phyloP scores from a whole-genome alignment of 2,797 vertebrate genomes.

The Myotis vivesi region DNA sequence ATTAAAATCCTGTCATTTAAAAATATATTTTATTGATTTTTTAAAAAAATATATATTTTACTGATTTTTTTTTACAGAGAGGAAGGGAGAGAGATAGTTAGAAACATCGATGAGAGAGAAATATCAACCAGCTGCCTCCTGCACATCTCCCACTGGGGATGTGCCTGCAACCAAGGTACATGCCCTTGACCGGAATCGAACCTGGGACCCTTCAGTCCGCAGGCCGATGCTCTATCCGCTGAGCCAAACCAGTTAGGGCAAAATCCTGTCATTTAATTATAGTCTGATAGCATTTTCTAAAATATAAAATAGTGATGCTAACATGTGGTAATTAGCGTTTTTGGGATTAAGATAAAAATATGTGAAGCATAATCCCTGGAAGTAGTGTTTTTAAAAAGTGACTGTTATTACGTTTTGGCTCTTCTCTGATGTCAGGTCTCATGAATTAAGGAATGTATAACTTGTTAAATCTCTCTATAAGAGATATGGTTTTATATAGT shows the following conservation, averaged over 20 bases:
- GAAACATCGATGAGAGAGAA: no score
- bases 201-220: no score
- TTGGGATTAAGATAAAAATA: background rate
- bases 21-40: no score
- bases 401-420: background rate
- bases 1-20: background rate
- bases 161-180: no score
- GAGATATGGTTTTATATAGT: background rate
- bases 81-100: no score
- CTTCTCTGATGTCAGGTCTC: background rate
- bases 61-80: no score
- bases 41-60: no score
- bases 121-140: no score
- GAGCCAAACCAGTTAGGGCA: no score
- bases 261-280: background rate
- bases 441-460: background rate
- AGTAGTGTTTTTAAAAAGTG: background rate
- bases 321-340: slow-evolving; percentile 1
- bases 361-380: background rate
- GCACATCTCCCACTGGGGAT: no score
- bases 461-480: background rate
- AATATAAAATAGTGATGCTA: background rate
- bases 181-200: no score
- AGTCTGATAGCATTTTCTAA: background rate
- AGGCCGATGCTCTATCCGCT: no score